phyloP scores from a whole-genome alignment of 1,140 invertebrate species.

The Brachionus calyciflorus region DNA sequence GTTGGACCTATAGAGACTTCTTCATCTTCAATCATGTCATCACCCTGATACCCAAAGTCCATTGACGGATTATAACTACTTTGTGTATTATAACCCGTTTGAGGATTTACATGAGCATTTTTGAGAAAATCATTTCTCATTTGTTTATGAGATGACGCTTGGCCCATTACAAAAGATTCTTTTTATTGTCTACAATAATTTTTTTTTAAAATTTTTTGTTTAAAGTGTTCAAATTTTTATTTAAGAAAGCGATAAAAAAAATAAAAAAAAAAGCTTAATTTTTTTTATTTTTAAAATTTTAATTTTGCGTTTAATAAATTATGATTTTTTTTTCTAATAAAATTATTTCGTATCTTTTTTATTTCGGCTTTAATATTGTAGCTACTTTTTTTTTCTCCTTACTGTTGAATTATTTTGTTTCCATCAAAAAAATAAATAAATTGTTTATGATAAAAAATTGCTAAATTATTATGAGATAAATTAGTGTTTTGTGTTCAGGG shows the following conservation, averaged over 20 bases:
- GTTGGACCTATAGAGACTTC: constrained; percentile 15
- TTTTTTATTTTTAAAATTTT: background rate
- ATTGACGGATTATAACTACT: background rate
- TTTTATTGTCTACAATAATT: background rate
- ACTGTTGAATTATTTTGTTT: background rate
- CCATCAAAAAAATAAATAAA: background rate
- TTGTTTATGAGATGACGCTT: constrained; percentile 30
- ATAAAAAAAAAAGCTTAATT: background rate
- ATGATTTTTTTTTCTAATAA: too few species aligned
- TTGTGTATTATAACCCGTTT: background rate
- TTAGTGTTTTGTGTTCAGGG: too few species aligned
- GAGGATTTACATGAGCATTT: constrained; percentile 25
- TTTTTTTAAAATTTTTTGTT: background rate
- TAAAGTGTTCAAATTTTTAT: background rate
- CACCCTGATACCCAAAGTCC: constrained; percentile 16
- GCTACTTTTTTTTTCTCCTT: background rate
- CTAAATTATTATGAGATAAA: constrained; percentile 15
- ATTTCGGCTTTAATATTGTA: background rate
- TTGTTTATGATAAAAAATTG: constrained; percentile 18
- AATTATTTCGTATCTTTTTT: background rate
- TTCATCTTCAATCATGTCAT: constrained; percentile 35
- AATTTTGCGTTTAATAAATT: constrained; percentile 10
- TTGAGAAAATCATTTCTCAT: constrained; percentile 30
- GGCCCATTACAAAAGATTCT: constrained; percentile 11
- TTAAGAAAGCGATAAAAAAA: background rate